phyloP scores from a whole-genome alignment of 2,797 vertebrate species.

The Buceros bicornis region DNA sequence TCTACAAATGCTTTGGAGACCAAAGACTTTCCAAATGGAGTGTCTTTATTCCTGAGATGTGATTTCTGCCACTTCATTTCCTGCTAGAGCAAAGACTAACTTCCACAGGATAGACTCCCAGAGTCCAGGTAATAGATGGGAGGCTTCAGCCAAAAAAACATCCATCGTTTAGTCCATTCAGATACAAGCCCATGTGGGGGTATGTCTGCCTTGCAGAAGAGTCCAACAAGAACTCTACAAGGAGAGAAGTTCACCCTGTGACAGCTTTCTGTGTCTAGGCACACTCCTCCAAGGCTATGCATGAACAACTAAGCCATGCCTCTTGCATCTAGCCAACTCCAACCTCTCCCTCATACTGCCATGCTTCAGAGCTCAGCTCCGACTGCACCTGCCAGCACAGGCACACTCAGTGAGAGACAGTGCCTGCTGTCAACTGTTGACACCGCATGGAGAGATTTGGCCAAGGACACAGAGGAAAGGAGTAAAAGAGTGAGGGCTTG shows the following conservation, averaged over 20 bases:
- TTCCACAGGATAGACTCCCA: neutral
- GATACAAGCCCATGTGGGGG: neutral
- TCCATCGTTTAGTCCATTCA: neutral
- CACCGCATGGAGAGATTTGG: neutral
- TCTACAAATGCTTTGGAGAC: neutral
- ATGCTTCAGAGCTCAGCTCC: constrained; percentile 61
- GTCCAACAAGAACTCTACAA: neutral
- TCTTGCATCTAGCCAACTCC: neutral
- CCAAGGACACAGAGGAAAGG: constrained; percentile 12
- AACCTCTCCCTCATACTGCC: neutral
- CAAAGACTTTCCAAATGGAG: neutral
- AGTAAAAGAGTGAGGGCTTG: constrained; percentile 1
- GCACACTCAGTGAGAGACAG: constrained; percentile 28
- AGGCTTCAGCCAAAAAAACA: neutral
- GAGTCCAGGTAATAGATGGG: neutral
- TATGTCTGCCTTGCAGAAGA: neutral
- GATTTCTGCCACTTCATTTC: neutral
- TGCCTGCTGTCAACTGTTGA: constrained; percentile 27
- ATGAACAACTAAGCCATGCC: constrained; percentile 2
- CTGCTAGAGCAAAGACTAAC: neutral
- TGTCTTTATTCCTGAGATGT: neutral
- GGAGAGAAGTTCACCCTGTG: neutral
- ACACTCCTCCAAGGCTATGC: neutral
- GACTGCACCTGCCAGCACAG: constrained; percentile 37
- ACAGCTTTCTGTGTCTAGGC: neutral